Evolutionary conservation across 1,140 invertebrate species (phyloP).

Genomic region (Micrasema minimum): DNA sequence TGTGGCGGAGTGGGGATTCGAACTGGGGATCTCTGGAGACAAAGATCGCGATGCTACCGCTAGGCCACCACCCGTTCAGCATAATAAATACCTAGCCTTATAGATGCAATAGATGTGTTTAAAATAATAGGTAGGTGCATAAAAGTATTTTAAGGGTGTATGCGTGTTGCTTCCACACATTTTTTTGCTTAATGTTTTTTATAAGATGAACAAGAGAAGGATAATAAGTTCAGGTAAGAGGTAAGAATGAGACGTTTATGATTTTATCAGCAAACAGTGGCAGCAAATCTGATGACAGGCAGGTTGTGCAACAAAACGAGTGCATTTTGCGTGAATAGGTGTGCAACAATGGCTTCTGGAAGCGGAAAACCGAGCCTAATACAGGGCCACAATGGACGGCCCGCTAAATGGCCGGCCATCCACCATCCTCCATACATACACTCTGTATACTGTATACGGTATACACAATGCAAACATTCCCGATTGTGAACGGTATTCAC

Average conservation of each 20-base stretch:
- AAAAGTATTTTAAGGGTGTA: too few relatives aligned
- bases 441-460: too few relatives aligned
- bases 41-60: too few relatives aligned
- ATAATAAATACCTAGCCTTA: too few relatives aligned
- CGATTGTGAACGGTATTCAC: conserved; percentile 41
- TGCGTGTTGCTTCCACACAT: too few relatives aligned
- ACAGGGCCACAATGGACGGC: conserved; percentile 48
- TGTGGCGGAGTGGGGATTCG: too few relatives aligned
- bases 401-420: conserved; percentile 51
- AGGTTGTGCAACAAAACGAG: conserved; percentile 47
- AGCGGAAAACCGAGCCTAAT: conserved; percentile 53
- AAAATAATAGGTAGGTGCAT: too few relatives aligned
- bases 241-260: conserved; percentile 9
- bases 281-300: conserved; percentile 44
- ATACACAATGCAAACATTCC: conserved; percentile 48
- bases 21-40: too few relatives aligned
- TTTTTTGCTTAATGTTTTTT: too few relatives aligned
- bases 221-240: conserved; percentile 20
- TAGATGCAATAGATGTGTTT: too few relatives aligned
- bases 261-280: conserved; percentile 36
- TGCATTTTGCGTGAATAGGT: conserved; percentile 40
- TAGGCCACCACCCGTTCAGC: too few relatives aligned
- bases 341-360: conserved; percentile 43
- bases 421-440: too few relatives aligned
- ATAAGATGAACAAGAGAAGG: background rate